Evolutionary conservation across 2,113 vertebrate species (phyloP).

Genomic region (Notiomystis cincta): DNA sequence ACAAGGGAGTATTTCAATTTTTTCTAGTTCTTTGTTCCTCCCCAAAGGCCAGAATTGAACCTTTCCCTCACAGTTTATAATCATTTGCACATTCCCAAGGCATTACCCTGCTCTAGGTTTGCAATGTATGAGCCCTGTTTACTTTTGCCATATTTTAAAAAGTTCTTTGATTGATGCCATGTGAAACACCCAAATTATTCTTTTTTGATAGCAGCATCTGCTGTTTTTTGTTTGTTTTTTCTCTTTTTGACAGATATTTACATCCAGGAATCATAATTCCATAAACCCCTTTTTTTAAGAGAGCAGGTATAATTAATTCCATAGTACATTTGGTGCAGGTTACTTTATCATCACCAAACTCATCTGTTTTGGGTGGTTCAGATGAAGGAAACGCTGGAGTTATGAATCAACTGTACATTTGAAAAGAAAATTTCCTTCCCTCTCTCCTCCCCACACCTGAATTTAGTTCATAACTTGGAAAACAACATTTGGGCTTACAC

Average conservation of each 20-base stretch:
- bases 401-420: not conserved
- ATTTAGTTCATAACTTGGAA: not conserved
- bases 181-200: not conserved
- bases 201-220: not conserved
- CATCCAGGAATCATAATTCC: not conserved
- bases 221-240: not conserved
- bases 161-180: not conserved
- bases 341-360: not conserved
- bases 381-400: not conserved
- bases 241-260: not conserved
- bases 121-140: not conserved
- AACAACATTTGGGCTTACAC: not conserved
- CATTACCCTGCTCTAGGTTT: not conserved
- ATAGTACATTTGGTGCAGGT: not conserved
- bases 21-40: not conserved
- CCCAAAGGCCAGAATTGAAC: not conserved
- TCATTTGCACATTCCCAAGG: not conserved
- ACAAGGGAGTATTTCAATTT: fast-evolving
- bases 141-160: not conserved
- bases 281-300: not conserved
- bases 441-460: not conserved
- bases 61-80: not conserved
- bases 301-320: not conserved
- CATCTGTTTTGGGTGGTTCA: not conserved
- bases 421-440: not conserved